Evolutionary conservation across 2,797 vertebrate species (phyloP).

Genomic region (Moxostoma hubbsi): DNA sequence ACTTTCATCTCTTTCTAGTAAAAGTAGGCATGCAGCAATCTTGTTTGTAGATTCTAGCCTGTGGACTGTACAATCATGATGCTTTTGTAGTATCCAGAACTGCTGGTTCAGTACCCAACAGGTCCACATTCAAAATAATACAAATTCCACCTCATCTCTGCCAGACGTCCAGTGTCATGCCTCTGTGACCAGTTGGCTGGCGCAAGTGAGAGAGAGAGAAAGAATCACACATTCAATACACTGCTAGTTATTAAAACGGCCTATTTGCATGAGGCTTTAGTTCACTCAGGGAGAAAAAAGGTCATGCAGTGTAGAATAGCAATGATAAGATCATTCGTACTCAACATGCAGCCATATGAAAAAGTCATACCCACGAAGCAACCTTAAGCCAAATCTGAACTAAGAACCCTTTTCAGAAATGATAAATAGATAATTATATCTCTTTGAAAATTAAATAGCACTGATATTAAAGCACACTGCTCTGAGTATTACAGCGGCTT

Average conservation of each 20-base stretch:
- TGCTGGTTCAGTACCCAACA: conserved; percentile 9
- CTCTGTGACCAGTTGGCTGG: conserved; percentile 21
- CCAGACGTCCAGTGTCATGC: conserved; percentile 5
- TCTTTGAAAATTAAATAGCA: conserved; percentile 30
- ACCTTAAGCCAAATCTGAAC: background rate
- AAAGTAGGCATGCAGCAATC: conserved; percentile 17
- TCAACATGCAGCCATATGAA: conserved; percentile 16
- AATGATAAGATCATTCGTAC: conserved; percentile 17
- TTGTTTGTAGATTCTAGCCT: conserved; percentile 27
- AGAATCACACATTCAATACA: conserved; percentile 34
- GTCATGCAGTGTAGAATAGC: conserved; percentile 12
- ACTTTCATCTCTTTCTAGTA: conserved; percentile 31
- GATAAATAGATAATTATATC: conserved; percentile 27
- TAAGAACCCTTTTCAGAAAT: conserved; percentile 18
- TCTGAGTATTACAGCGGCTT: conserved; percentile 41
- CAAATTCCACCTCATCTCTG: background rate
- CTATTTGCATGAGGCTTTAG: conserved; percentile 36
- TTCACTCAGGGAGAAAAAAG: conserved; percentile 21
- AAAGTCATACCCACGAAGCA: background rate
- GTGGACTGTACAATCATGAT: background rate
- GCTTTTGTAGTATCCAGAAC: background rate
- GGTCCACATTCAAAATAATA: conserved; percentile 31
- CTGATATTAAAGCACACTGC: conserved; percentile 45
- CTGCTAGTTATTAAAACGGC: conserved; percentile 48
- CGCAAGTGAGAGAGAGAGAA: background rate